Percentiles rank a stretch among this genome's conserved stretches.
These are phyloP conservation scores for Turritopsis dohrnii DNA, from an alignment of 30 jellyfish, hydroid and myxozoan genomes.

Conservation along the genomic window DNA sequence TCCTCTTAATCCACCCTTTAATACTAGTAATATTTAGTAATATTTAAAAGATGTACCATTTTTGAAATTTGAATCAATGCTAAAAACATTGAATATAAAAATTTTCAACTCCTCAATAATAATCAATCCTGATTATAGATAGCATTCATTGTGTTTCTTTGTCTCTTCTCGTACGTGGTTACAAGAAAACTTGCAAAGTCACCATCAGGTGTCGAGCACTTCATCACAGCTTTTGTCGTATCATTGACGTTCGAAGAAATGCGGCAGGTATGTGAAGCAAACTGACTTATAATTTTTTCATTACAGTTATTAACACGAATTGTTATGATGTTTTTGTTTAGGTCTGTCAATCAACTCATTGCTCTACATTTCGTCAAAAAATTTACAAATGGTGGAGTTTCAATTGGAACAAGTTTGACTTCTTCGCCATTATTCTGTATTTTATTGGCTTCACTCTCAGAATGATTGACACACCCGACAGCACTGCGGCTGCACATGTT, in stretches of 20 bases:
- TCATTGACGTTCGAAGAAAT: slow-evolving; percentile 69
- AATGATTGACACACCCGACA: slow-evolving; percentile 21
- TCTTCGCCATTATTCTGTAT: slow-evolving; percentile 49
- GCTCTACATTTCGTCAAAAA: slow-evolving; percentile 15
- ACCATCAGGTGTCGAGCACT: slow-evolving; percentile 35
- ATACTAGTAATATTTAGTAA: too few relatives aligned
- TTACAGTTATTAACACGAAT: background rate
- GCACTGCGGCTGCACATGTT: slow-evolving; percentile 44
- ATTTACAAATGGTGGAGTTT: slow-evolving; percentile 52
- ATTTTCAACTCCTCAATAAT: background rate
- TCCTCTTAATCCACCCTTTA: too few relatives aligned
- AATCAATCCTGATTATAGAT: slow-evolving; percentile 16
- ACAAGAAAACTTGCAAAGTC: slow-evolving; percentile 27
- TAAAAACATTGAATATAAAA: too few relatives aligned
- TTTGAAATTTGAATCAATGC: background rate
- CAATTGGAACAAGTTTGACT: slow-evolving; percentile 73
- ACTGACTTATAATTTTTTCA: too few relatives aligned
- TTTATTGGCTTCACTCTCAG: slow-evolving; percentile 57
- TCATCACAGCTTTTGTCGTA: slow-evolving; percentile 42
- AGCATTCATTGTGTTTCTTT: slow-evolving; percentile 48
- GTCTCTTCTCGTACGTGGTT: slow-evolving; percentile 51
- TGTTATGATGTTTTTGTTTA: background rate
- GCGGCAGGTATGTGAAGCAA: slow-evolving; percentile 46
- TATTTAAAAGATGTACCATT: too few relatives aligned
- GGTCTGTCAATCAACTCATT: background rate